phyloP scores from a whole-genome alignment of 1,140 invertebrate genomes.

The Caenorhabditis latens region DNA sequence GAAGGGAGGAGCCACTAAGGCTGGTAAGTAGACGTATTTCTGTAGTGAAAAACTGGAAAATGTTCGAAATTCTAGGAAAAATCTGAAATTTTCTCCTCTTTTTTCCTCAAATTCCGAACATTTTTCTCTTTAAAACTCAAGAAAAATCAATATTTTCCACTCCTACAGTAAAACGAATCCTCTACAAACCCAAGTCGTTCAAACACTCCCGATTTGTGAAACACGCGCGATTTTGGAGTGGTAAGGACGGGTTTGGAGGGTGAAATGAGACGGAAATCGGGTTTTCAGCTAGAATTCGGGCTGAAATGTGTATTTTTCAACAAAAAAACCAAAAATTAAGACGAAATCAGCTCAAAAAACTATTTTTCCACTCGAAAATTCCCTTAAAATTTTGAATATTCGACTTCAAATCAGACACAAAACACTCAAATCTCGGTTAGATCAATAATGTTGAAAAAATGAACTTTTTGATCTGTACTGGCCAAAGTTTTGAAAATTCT shows the following conservation, averaged over 20 bases:
- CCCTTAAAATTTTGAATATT: neutral
- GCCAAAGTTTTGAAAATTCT: neutral
- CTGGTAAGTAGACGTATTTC: neutral
- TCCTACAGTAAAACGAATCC: constrained; percentile 1
- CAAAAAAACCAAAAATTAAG: too few relatives aligned
- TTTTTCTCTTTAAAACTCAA: too few relatives aligned
- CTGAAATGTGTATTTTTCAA: too few relatives aligned
- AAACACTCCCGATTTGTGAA: constrained; percentile 25
- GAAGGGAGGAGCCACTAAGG: constrained; percentile 13
- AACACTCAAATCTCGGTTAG: neutral
- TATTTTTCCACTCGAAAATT: too few relatives aligned
- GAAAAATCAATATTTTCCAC: neutral
- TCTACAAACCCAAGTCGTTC: neutral
- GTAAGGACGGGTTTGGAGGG: neutral
- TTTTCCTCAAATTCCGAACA: neutral
- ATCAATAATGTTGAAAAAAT: too few relatives aligned
- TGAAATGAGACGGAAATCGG: neutral
- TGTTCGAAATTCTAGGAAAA: neutral
- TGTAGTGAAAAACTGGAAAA: too few relatives aligned
- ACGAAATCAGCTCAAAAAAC: too few relatives aligned
- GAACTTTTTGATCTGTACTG: too few relatives aligned
- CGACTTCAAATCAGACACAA: neutral
- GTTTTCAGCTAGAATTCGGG: too few relatives aligned
- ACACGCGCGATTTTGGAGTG: constrained; percentile 19
- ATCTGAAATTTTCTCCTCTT: neutral